Percentiles rank a stretch among this genome's conserved stretches.
These are phyloP conservation scores for Platalea minor DNA, from an alignment of 2,797 vertebrate genomes.

Conservation along the genomic window DNA sequence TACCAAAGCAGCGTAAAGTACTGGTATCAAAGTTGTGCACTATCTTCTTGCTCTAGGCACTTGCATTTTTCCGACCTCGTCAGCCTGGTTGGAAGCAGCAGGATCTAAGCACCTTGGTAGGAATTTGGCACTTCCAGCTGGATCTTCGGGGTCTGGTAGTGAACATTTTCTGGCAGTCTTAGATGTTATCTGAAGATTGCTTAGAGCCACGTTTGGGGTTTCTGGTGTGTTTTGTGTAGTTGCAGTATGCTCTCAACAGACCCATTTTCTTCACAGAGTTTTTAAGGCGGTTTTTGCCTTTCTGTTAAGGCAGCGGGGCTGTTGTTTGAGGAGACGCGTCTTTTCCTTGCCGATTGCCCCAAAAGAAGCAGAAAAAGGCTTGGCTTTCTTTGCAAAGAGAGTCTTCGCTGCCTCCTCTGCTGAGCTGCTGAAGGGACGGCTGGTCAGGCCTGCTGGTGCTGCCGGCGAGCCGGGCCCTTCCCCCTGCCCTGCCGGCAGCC, in stretches of 20 bases:
- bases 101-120: neutral
- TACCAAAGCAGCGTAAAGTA: neutral
- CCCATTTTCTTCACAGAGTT: neutral
- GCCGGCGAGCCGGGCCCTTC: neutral
- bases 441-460: neutral
- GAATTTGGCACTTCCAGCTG: neutral
- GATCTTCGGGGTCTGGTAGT: neutral
- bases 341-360: neutral
- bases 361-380: neutral
- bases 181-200: neutral
- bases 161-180: neutral
- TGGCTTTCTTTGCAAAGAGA: neutral
- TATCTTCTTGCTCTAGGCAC: neutral
- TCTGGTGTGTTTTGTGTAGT: neutral
- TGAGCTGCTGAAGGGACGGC: neutral
- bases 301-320: neutral
- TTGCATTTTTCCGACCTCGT: neutral
- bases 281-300: neutral
- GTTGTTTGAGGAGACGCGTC: neutral
- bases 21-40: neutral
- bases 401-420: neutral
- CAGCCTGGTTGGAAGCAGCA: neutral
- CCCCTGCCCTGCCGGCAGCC: neutral
- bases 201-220: neutral
- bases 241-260: neutral